These are phyloP conservation scores for Galemys pyrenaicus DNA, from an alignment of 2,113 vertebrate genomes.

Conservation along the genomic window DNA sequence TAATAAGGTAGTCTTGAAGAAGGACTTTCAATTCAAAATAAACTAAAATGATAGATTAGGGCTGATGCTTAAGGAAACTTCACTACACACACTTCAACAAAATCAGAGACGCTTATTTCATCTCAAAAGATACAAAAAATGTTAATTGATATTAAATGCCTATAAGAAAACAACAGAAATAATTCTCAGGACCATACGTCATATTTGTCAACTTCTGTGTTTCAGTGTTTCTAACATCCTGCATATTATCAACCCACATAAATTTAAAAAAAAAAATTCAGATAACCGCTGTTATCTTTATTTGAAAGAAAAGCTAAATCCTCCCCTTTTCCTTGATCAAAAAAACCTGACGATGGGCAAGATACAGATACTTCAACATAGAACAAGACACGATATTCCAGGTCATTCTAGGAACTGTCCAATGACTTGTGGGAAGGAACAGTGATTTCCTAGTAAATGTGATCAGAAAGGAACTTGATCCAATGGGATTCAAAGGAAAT, in stretches of 20 bases:
- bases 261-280: neutral
- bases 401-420: neutral
- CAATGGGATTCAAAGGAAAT: neutral
- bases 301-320: conserved; percentile 20
- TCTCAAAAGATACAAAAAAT: neutral
- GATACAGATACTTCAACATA: neutral
- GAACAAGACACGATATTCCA: neutral
- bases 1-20: neutral
- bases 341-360: neutral
- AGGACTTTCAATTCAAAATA: neutral
- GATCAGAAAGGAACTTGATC: neutral
- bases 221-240: neutral
- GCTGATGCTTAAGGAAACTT: neutral
- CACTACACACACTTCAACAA: neutral
- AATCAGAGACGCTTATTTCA: neutral
- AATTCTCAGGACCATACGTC: neutral
- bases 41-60: neutral
- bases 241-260: neutral
- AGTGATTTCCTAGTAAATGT: neutral
- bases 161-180: neutral
- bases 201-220: neutral
- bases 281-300: conserved; percentile 5
- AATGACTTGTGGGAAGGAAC: neutral
- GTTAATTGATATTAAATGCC: neutral
- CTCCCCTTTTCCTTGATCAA: neutral